These are phyloP conservation scores for Otolemur crassicaudatus DNA, from an alignment of 2,797 vertebrate genomes.

Conservation along the genomic window DNA sequence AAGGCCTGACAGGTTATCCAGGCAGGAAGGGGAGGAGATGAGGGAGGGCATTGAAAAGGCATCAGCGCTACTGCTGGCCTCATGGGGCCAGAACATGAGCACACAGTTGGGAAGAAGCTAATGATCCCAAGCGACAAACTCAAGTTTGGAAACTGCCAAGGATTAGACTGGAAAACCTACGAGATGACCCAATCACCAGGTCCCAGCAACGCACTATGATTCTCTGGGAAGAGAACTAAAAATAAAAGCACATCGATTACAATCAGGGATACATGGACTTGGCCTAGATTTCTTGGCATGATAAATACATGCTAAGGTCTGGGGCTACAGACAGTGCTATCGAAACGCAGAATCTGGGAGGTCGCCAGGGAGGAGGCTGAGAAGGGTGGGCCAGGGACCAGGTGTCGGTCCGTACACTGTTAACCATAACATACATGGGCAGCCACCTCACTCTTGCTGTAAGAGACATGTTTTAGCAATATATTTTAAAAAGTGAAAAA, in stretches of 20 bases:
- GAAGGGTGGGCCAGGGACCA: accelerated
- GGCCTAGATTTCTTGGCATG: not conserved
- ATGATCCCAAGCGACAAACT: not conserved
- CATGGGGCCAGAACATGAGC: not conserved
- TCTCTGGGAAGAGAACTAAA: not conserved
- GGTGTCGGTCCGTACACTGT: not conserved
- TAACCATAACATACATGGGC: not conserved
- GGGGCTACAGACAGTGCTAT: not conserved
- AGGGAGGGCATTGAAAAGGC: constrained; percentile 9
- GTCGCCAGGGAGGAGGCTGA: accelerated
- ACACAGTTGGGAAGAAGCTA: not conserved
- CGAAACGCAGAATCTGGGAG: not conserved
- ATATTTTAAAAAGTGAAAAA: not conserved
- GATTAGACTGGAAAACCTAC: not conserved
- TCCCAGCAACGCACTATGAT: not conserved
- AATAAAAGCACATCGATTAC: not conserved
- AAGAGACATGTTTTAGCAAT: not conserved
- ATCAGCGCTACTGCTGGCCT: not conserved
- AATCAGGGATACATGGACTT: not conserved
- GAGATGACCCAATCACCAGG: not conserved
- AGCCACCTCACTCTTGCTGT: not conserved
- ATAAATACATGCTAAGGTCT: not conserved
- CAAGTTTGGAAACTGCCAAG: not conserved
- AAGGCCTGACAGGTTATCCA: constrained; percentile 58
- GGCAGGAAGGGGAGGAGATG: constrained; percentile 58